phyloP scores from a whole-genome alignment of 2,797 vertebrate species.

The Triplophysa bombifrons region DNA sequence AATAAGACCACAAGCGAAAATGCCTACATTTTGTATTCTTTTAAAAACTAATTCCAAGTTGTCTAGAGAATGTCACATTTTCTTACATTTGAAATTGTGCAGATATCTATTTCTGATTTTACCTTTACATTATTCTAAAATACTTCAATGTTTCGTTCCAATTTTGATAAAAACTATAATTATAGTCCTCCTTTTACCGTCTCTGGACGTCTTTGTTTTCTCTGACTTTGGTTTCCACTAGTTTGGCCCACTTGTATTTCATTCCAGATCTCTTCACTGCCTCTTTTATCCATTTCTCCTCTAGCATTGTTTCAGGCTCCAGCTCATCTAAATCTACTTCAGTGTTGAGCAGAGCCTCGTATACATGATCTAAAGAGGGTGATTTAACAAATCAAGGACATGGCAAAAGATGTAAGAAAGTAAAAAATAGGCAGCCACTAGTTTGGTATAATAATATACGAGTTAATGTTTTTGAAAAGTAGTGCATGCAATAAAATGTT shows the following conservation, averaged over 20 bases:
- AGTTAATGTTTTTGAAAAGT: no score
- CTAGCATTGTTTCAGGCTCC: slow-evolving; percentile 77
- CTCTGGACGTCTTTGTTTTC: slow-evolving; percentile 82
- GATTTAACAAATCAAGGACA: no score
- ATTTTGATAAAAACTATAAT: no score
- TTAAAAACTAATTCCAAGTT: no score
- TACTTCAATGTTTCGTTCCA: not conserved
- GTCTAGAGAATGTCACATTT: no score
- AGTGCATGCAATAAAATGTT: no score
- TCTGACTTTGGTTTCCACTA: slow-evolving; percentile 74
- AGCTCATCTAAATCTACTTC: slow-evolving; percentile 76
- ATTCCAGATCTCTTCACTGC: slow-evolving; percentile 85
- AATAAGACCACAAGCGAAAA: no score
- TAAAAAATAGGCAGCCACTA: not conserved
- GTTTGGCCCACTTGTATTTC: slow-evolving; percentile 85
- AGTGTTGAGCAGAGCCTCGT: slow-evolving; percentile 84
- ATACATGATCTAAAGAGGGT: slow-evolving; percentile 78
- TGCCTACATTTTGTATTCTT: no score
- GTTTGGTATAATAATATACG: no score
- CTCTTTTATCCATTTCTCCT: slow-evolving; percentile 83
- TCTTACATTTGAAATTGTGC: no score
- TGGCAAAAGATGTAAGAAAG: not conserved
- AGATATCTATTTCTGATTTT: no score
- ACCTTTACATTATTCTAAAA: not conserved
- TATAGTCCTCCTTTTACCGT: slow-evolving; percentile 74